phyloP scores from a whole-genome alignment of 2,888 invertebrate genomes.

The Boloria euphrosyne region DNA sequence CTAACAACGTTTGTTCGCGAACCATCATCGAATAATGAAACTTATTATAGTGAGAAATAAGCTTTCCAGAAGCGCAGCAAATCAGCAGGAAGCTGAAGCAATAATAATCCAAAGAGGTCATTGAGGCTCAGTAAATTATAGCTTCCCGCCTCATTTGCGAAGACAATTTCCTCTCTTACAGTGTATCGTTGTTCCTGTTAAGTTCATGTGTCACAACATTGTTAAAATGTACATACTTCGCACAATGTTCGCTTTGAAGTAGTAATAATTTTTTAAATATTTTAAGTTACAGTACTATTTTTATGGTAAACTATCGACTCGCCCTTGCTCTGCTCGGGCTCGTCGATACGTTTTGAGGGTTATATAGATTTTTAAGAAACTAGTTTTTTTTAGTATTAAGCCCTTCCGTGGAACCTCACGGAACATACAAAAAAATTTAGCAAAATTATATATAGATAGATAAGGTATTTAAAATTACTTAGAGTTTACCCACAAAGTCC shows the following conservation, averaged over 20 bases:
- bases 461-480: too few species aligned
- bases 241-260: conserved; percentile 11
- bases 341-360: too few species aligned
- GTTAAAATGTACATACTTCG: conserved; percentile 16
- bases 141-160: conserved; percentile 68
- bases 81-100: conserved; percentile 41
- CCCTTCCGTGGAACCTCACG: too few species aligned
- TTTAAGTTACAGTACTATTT: neutral
- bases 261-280: conserved; percentile 5
- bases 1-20: neutral
- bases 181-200: conserved; percentile 57
- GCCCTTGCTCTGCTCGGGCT: too few species aligned
- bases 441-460: too few species aligned
- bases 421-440: too few species aligned
- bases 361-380: too few species aligned
- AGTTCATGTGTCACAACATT: conserved; percentile 33
- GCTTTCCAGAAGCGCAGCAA: conserved; percentile 26
- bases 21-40: neutral
- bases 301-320: too few species aligned
- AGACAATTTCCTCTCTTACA: conserved; percentile 77
- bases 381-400: too few species aligned
- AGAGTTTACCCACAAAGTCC: too few species aligned
- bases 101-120: conserved; percentile 47
- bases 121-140: conserved; percentile 54
- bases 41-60: conserved; percentile 11